A percentile compares a stretch with the other conserved stretches of the same genome.
phyloP scores from a whole-genome alignment of 2,113 vertebrate species.

The Silurus meridionalis region DNA sequence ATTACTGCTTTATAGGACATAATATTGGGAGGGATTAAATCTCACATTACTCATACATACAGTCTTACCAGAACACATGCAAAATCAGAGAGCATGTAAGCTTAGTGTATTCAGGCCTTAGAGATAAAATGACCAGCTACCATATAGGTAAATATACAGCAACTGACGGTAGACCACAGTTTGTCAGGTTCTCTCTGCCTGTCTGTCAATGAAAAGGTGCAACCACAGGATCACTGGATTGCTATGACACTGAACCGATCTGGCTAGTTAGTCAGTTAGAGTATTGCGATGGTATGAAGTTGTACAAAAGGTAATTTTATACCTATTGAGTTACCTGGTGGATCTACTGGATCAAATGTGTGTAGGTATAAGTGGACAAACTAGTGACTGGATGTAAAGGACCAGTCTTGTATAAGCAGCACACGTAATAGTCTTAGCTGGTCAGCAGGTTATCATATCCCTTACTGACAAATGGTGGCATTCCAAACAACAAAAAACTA shows the following conservation, averaged over 20 bases:
- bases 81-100: neutral
- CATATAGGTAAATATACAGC: constrained; percentile 15
- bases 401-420: neutral
- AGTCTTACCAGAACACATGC: neutral
- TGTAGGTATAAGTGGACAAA: neutral
- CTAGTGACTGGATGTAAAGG: neutral
- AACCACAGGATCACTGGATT: neutral
- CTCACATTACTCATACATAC: neutral
- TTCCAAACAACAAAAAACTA: neutral
- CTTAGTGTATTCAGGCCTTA: constrained; percentile 26
- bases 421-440: neutral
- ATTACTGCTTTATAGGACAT: neutral
- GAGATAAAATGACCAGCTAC: constrained; percentile 13
- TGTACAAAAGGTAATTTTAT: neutral
- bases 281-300: neutral
- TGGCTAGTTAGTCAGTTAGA: neutral
- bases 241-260: neutral
- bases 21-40: constrained; percentile 10
- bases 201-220: neutral
- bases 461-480: neutral
- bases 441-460: neutral
- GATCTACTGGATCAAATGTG: neutral
- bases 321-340: neutral
- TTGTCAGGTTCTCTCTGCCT: neutral
- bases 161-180: neutral